These are phyloP conservation scores for Numenius phaeopus DNA, from an alignment of 2,797 vertebrate species.

Conservation along the genomic window DNA sequence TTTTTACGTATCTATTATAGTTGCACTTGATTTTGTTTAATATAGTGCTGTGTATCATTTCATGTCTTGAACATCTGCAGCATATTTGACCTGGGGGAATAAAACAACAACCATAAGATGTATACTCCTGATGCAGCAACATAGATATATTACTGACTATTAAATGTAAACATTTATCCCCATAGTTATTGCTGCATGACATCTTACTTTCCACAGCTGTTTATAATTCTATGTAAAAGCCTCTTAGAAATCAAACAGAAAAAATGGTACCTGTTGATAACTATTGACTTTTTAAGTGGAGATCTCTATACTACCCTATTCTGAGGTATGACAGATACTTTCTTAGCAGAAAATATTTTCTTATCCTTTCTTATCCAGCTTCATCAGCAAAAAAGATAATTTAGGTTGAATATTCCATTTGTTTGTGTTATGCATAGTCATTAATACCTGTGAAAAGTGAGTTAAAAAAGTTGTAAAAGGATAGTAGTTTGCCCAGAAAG, in stretches of 20 bases:
- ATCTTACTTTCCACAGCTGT: neutral
- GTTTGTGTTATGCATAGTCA: neutral
- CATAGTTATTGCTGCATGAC: neutral
- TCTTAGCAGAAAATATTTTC: neutral
- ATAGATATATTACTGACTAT: neutral
- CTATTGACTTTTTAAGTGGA: neutral
- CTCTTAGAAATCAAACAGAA: neutral
- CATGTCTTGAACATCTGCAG: neutral
- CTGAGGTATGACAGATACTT: neutral
- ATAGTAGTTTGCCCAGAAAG: neutral
- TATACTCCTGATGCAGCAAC: neutral
- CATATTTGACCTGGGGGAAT: neutral
- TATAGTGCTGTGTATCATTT: neutral
- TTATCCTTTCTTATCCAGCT: neutral
- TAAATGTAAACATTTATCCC: neutral
- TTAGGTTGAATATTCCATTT: neutral
- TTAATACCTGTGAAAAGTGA: neutral
- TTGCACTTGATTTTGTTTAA: neutral
- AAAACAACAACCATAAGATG: neutral
- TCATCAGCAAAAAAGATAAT: neutral
- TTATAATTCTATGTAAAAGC: neutral
- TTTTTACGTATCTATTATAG: neutral
- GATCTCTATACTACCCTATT: neutral
- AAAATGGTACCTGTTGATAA: neutral
- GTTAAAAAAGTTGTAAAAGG: neutral